Conservation (phyloP, 1,140 invertebrate species). For the Drosophila suzukii region DNA sequence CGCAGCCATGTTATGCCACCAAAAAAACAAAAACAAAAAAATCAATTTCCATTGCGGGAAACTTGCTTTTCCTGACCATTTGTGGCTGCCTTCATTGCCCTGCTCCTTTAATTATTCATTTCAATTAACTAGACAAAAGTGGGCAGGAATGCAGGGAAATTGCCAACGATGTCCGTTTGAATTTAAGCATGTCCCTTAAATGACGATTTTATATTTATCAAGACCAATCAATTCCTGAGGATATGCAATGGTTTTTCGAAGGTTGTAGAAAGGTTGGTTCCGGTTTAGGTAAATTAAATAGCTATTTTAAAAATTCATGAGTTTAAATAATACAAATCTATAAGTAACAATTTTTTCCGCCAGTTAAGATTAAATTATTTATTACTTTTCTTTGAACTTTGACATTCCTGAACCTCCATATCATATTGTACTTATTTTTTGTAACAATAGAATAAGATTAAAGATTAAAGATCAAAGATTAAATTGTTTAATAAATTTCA, state of each 20-base stretch:
- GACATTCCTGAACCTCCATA: no score
- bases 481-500: no score
- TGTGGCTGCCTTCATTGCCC: conserved; percentile 22
- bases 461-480: no score
- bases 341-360: no score
- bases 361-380: no score
- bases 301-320: no score
- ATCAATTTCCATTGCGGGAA: conserved; percentile 67
- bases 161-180: conserved; percentile 16
- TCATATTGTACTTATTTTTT: no score
- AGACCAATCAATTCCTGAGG: background rate
- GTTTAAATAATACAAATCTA: no score
- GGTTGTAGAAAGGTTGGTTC: background rate
- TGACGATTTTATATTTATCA: background rate
- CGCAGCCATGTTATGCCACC: conserved; percentile 25
- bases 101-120: conserved; percentile 62
- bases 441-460: no score
- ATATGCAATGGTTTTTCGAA: background rate
- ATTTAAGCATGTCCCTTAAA: conserved; percentile 15
- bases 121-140: conserved; percentile 59
- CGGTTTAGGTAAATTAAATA: no score
- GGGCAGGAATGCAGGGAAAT: conserved; percentile 15
- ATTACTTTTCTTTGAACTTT: no score
- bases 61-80: conserved; percentile 12
- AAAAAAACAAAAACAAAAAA: conserved; percentile 29